These are phyloP conservation scores for Scotopteryx bipunctaria DNA, from an alignment of 2,888 invertebrate species.

Conservation along the genomic window DNA sequence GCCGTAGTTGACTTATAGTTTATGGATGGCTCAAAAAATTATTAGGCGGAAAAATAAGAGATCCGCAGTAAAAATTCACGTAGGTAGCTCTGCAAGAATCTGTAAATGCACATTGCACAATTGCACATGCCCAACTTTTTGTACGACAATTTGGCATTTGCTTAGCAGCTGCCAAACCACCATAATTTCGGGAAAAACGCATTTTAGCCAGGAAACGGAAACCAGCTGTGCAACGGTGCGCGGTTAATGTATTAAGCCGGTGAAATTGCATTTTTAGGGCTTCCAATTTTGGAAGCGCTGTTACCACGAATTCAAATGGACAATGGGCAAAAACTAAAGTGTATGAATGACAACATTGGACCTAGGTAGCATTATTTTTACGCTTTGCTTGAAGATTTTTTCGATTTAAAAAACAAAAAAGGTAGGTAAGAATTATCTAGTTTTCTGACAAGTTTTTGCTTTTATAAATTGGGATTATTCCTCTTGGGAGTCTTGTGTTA, in stretches of 20 bases:
- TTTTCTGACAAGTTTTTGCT: no score
- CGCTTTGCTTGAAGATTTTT: background rate
- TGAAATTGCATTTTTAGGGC: slow-evolving; percentile 80
- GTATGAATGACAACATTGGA: background rate
- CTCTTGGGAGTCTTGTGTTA: no score
- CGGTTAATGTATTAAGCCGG: slow-evolving; percentile 69
- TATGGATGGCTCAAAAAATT: no score
- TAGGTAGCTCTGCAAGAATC: no score
- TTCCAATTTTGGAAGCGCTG: slow-evolving; percentile 57
- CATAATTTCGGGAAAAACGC: slow-evolving; percentile 73
- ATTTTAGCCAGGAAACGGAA: slow-evolving; percentile 76
- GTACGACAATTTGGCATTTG: slow-evolving; percentile 40
- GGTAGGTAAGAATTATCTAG: background rate
- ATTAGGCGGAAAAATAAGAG: no score
- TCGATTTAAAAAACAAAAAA: background rate
- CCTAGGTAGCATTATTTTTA: background rate
- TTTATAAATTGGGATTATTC: no score
- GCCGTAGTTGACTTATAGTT: no score
- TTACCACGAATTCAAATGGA: slow-evolving; percentile 40
- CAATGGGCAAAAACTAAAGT: slow-evolving; percentile 23
- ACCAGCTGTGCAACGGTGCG: slow-evolving; percentile 74
- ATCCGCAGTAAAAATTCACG: no score
- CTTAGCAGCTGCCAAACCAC: slow-evolving; percentile 47
- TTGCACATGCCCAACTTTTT: slow-evolving; percentile 19
- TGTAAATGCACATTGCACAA: background rate